phyloP scores from a whole-genome alignment of 2,888 invertebrate species.

The Scaptodrosophila latifasciaeformis region DNA sequence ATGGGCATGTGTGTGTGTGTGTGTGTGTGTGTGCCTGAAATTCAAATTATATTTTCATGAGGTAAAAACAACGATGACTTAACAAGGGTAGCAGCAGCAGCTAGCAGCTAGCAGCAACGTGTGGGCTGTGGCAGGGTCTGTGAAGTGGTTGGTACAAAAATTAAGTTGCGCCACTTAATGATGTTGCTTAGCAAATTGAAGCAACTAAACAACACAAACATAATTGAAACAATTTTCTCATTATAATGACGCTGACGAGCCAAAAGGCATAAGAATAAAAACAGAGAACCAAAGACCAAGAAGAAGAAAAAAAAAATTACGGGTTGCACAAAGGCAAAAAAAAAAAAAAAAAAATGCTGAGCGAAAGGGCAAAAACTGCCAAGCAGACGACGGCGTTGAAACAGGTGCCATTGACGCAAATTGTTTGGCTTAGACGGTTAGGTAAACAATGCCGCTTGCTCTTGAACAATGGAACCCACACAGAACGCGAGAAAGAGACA shows the following conservation, averaged over 20 bases:
- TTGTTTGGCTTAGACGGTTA: constrained; percentile 57
- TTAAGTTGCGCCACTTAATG: constrained; percentile 64
- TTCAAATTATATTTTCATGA: constrained; percentile 58
- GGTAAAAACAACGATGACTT: no score
- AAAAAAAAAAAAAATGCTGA: constrained; percentile 4
- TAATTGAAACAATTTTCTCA: constrained; percentile 69
- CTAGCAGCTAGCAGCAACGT: not conserved
- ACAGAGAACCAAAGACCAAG: constrained; percentile 1
- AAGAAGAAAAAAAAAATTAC: not conserved
- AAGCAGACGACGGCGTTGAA: constrained; percentile 8
- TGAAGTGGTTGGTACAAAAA: constrained; percentile 24
- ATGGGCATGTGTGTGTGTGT: constrained; percentile 1
- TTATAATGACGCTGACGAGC: constrained; percentile 44
- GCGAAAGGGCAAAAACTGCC: not conserved
- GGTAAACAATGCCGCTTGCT: constrained; percentile 55
- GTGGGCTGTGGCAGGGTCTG: not conserved
- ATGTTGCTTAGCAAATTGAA: constrained; percentile 70
- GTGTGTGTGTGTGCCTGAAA: constrained; percentile 13
- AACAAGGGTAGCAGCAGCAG: constrained; percentile 8
- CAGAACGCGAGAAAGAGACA: not conserved
- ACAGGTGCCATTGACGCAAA: constrained; percentile 63
- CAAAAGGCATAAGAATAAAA: constrained; percentile 7
- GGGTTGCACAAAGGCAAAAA: not conserved
- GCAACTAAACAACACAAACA: constrained; percentile 68
- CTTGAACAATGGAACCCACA: not conserved